These are phyloP conservation scores for Coelogynopora nodosa DNA, from an alignment of 2,888 invertebrate species.

Conservation along the genomic window DNA sequence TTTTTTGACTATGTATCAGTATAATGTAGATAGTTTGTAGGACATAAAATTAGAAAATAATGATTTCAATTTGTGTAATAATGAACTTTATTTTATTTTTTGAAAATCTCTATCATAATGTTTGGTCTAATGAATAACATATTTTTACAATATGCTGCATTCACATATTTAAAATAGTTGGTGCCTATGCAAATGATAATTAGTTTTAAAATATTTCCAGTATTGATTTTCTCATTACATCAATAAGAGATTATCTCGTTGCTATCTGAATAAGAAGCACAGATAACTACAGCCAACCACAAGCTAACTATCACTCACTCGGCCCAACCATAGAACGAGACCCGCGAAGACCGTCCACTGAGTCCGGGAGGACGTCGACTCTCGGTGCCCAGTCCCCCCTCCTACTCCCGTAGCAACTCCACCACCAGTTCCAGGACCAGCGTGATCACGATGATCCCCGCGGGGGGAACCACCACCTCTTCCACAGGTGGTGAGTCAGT, in stretches of 20 bases:
- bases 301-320: background rate
- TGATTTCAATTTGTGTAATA: no score
- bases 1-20: no score
- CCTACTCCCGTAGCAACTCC: background rate
- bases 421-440: background rate
- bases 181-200: no score
- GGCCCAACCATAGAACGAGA: background rate
- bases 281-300: background rate
- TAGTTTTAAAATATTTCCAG: no score
- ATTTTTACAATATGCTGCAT: background rate
- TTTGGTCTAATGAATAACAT: no score
- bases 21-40: no score
- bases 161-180: background rate
- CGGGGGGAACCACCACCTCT: background rate
- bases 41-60: no score
- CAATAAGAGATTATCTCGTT: background rate
- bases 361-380: background rate
- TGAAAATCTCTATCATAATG: no score
- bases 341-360: background rate
- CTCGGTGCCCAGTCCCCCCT: background rate
- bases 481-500: slow-evolving; percentile 2
- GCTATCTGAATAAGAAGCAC: background rate
- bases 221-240: no score
- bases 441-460: background rate
- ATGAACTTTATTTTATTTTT: no score